These are phyloP conservation scores for Musca domestica DNA, from an alignment of 1,140 invertebrate species.

Conservation along the genomic window DNA sequence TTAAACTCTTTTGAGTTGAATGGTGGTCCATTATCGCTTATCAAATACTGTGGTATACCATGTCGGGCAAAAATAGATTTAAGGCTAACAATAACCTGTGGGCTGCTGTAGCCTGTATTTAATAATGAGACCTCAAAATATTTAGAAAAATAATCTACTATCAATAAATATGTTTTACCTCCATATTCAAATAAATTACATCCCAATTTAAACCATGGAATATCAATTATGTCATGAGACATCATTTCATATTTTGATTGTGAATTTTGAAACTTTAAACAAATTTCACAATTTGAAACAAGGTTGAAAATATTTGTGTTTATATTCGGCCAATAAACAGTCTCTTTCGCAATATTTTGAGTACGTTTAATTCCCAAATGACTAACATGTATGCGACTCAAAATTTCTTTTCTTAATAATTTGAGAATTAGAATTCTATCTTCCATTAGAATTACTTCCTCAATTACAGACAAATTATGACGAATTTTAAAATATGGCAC, in stretches of 20 bases:
- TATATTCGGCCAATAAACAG: background rate
- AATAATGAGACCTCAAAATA: constrained; percentile 41
- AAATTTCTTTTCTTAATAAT: constrained; percentile 30
- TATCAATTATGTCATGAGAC: constrained; percentile 19
- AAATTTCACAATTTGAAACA: constrained; percentile 54
- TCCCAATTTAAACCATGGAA: constrained; percentile 22
- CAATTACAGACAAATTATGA: constrained; percentile 42
- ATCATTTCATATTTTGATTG: background rate
- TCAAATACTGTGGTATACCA: no score
- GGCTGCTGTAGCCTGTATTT: no score
- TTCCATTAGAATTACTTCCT: constrained; percentile 47
- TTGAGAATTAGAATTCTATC: constrained; percentile 48
- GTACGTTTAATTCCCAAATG: constrained; percentile 55
- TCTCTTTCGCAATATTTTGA: constrained; percentile 21
- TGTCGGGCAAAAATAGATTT: no score
- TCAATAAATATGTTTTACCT: no score
- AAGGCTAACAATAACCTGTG: no score
- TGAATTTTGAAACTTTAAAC: constrained; percentile 40
- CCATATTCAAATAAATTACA: no score
- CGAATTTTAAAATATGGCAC: background rate
- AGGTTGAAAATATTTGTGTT: background rate
- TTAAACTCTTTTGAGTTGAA: no score
- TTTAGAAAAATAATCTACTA: no score
- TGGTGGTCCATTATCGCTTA: no score
- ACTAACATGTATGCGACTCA: constrained; percentile 50